Evolutionary conservation across 1,140 invertebrate species (phyloP).

Genomic region (Penaeus vannamei): DNA sequence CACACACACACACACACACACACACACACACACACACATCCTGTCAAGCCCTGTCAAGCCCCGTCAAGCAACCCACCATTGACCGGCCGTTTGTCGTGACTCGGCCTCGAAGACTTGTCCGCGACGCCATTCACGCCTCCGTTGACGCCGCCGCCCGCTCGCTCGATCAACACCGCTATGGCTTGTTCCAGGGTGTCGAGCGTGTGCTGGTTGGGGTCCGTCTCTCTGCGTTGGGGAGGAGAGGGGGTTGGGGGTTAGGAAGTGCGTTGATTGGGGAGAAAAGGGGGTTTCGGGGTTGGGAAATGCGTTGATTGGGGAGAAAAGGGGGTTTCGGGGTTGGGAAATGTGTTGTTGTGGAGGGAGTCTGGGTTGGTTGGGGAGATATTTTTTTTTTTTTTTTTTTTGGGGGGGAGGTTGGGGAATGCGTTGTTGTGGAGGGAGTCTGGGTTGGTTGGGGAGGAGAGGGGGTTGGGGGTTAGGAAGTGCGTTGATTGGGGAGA

Average conservation of each 20-base stretch:
- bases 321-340: too few relatives aligned
- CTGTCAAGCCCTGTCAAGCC: too few relatives aligned
- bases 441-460: too few relatives aligned
- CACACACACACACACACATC: too few relatives aligned
- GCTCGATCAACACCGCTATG: constrained; percentile 73
- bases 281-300: too few relatives aligned
- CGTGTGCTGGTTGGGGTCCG: constrained; percentile 73
- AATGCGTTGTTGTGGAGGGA: too few relatives aligned
- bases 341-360: too few relatives aligned
- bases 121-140: background rate
- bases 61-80: background rate
- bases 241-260: background rate
- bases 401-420: too few relatives aligned
- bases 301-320: too few relatives aligned
- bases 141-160: constrained; percentile 45
- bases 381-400: too few relatives aligned
- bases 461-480: background rate
- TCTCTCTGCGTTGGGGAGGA: constrained; percentile 63
- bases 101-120: background rate
- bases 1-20: too few relatives aligned
- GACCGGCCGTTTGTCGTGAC: background rate
- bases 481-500: background rate
- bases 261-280: background rate
- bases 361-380: too few relatives aligned
- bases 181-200: constrained; percentile 74